phyloP scores from a whole-genome alignment of 2,888 invertebrate genomes.

The Orgyia antiqua region DNA sequence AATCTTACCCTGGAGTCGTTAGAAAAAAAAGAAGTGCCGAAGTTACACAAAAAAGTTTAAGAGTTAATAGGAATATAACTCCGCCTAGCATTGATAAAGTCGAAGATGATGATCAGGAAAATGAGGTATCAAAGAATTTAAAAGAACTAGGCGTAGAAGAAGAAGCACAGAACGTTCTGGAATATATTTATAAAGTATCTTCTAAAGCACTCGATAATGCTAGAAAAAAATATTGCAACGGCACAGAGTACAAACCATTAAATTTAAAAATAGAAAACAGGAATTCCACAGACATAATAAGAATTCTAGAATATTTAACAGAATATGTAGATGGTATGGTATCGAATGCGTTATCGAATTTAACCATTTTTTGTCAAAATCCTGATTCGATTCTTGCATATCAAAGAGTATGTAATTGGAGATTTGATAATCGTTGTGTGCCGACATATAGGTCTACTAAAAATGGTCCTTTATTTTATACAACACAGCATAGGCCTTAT shows the following conservation, averaged over 20 bases:
- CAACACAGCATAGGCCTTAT: slow-evolving; percentile 42
- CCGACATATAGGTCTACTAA: slow-evolving; percentile 35
- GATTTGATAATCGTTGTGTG: slow-evolving; percentile 17
- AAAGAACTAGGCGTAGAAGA: slow-evolving; percentile 37
- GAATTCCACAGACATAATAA: slow-evolving; percentile 28
- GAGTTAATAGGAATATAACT: slow-evolving; percentile 57
- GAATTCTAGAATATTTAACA: slow-evolving; percentile 34
- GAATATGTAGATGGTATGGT: slow-evolving; percentile 36
- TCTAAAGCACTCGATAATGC: slow-evolving; percentile 39
- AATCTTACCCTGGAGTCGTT: slow-evolving; percentile 46
- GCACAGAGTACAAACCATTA: neutral
- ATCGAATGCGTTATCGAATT: slow-evolving; percentile 32
- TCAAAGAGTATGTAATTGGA: slow-evolving; percentile 20
- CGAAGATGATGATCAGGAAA: neutral
- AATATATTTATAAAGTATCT: slow-evolving; percentile 39
- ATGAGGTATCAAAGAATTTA: slow-evolving; percentile 10
- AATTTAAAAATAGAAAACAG: slow-evolving; percentile 4
- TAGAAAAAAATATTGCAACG: slow-evolving; percentile 44
- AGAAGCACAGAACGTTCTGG: slow-evolving; percentile 39
- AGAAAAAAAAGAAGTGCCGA: slow-evolving; percentile 28
- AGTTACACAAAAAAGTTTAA: slow-evolving; percentile 26
- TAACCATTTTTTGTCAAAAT: slow-evolving; percentile 42
- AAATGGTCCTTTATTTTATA: slow-evolving; percentile 29
- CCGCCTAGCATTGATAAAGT: slow-evolving; percentile 32
- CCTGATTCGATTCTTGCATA: slow-evolving; percentile 33